A percentile compares a stretch with the other conserved stretches of the same genome.
phyloP scores from a whole-genome alignment of 1,140 invertebrate genomes.

The Ceratosolen fusciceps region DNA sequence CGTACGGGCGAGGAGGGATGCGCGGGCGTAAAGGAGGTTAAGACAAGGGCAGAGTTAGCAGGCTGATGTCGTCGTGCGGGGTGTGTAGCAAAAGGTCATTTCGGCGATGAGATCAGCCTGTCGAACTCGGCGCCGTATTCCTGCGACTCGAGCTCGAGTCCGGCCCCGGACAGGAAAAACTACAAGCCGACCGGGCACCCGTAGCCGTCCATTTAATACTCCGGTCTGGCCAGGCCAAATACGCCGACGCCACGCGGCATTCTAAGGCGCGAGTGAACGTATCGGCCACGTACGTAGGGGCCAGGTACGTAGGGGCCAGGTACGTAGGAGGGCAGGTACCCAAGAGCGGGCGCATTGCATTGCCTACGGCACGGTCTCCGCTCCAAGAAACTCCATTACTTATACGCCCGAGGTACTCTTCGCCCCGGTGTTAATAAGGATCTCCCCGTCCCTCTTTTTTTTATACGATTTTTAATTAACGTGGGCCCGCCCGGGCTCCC shows the following conservation, averaged over 20 bases:
- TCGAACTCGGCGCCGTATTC: constrained; percentile 72
- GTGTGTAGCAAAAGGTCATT: constrained; percentile 74
- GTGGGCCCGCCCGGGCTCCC: too few relatives aligned
- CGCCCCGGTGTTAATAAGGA: not conserved
- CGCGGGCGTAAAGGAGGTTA: not conserved
- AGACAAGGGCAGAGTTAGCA: constrained; percentile 72
- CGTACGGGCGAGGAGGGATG: too few relatives aligned
- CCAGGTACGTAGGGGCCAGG: too few relatives aligned
- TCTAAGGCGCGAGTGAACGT: not conserved
- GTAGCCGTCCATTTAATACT: not conserved
- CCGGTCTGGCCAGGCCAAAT: not conserved
- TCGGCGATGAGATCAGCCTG: constrained; percentile 81
- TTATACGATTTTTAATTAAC: not conserved
- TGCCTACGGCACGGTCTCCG: too few relatives aligned
- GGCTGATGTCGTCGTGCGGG: constrained; percentile 77
- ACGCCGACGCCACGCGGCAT: not conserved
- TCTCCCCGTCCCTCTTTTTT: too few relatives aligned
- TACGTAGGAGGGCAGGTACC: too few relatives aligned
- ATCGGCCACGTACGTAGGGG: not conserved
- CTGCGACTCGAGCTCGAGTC: constrained; percentile 16
- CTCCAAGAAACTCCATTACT: not conserved
- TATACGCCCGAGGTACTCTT: not conserved
- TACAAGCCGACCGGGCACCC: not conserved
- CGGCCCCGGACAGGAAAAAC: not conserved
- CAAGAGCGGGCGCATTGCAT: too few relatives aligned